Evolutionary conservation across 2,113 vertebrate genomes (phyloP), one percentile per base, ranked within the genome.

Genomic region (Forbesichthys papilliferus): DNA sequence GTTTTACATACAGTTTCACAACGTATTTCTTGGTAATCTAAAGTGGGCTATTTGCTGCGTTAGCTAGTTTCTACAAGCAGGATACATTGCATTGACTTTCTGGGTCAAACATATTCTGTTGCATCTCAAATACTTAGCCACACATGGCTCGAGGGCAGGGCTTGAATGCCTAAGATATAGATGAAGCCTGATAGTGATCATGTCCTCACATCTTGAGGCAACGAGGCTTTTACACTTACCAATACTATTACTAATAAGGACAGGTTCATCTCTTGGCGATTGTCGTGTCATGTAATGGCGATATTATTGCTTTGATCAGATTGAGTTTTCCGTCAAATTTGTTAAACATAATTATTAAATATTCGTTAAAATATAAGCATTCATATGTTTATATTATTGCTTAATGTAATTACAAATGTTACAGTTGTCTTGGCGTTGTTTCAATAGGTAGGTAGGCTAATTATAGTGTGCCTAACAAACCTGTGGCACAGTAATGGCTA

Each of bases 41-140:
- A 13, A n/a, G 13, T 14, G 11, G 4, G 71, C 14, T 48, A 53
- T 54, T 34, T 36, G 27, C 27, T 27, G 27, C 27, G 27, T 27
- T 27, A 27, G 27, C 27, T 67, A 20, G 13, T 34, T 49, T 47
- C 47, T 70, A 34, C 66, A 70, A 73, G 82, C 74, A 16, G 18
- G 60, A 80, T 83, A 72, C 70, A 79, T 69, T 65, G 74, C 70
- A 68, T 53, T 63, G 58, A 71, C 69, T 86, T 85, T 86, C 75
- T 88, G 84, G 84, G 85, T 89, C 84, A 87, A 78, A 78, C 73
- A 74, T 81, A 86, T 91, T 78, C 73, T 73, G 80, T 91, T 87
- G 80, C 87, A 80, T 74, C 74, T 75, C 67, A 80, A 68, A 81
- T 87, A 75, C 55, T 71, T 68, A 13, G 49, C 74, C 73, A 66